A percentile compares a stretch with the other conserved stretches of the same genome.
Evolutionary conservation across 2,888 invertebrate genomes (phyloP).

Genomic region (Lamproptera curius): DNA sequence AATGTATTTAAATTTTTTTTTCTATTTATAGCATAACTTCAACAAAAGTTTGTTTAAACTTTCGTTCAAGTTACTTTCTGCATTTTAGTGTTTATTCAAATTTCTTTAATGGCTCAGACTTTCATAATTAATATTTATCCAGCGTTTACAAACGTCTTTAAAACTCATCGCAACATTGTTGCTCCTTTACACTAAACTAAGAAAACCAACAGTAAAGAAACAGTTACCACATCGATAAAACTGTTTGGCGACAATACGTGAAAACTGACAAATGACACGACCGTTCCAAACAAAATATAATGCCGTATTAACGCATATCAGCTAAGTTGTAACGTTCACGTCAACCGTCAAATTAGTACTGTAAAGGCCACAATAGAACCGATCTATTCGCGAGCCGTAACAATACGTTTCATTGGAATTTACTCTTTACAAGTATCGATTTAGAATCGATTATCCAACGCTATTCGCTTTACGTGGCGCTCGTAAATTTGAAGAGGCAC

Average conservation of each 20-base stretch:
- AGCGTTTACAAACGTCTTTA: no score
- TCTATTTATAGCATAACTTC: no score
- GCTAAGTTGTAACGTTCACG: conserved; percentile 28
- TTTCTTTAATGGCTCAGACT: no score
- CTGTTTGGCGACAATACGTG: background rate
- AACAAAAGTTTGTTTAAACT: no score
- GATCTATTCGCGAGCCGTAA: conserved; percentile 24
- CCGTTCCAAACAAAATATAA: conserved; percentile 3
- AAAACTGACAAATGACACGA: background rate
- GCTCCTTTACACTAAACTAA: background rate
- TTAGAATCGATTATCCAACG: conserved; percentile 38
- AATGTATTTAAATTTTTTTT: no score
- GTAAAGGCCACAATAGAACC: conserved; percentile 32
- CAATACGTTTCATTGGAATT: conserved; percentile 26
- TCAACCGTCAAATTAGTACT: conserved; percentile 43
- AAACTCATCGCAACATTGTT: background rate
- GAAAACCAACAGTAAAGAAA: background rate
- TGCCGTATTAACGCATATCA: conserved; percentile 15
- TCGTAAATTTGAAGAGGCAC: conserved; percentile 57
- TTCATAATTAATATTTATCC: no score
- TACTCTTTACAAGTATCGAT: conserved; percentile 28
- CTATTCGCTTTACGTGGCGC: conserved; percentile 33
- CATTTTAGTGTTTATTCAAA: no score
- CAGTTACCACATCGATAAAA: background rate
- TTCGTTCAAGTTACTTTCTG: no score